Evolutionary conservation across 2,113 vertebrate species (phyloP), one percentile per base, ranked within the genome.

Genomic region (Chaetops frenatus): DNA sequence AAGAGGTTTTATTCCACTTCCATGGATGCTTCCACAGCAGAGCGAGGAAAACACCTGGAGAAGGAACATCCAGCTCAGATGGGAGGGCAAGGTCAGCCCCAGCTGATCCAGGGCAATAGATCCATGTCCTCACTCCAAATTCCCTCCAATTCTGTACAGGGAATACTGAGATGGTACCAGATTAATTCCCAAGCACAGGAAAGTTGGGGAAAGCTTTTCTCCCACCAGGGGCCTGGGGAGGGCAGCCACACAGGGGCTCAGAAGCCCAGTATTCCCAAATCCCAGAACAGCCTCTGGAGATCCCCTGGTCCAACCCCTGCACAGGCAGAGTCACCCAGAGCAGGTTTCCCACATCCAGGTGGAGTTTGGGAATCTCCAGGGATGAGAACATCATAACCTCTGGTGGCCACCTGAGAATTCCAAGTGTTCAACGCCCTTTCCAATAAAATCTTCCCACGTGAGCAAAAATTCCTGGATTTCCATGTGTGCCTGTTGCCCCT

Each of bases 71-170:
- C 35, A 72, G 33, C 23, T 84, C 54, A 27, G 50, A 6, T 36
- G 28, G 50, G n/a, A 86, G 40, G 22, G 23, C 33, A 36, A 42
- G 48, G 28, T 27, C 73, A 84, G 48, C 15, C 45, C 35, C 44
- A 22, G 33, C 21, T 36, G 28, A 10, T 12, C 35, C 36, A 31
- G 47, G 27, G 8, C 22, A 54, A 9, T 36, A 64, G 42, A n/a
- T 18, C 40, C 48, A 2, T 0, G 0, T 70, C 40, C n/a, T 72
- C 10, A 0, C 29, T 27, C 62, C 38, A 48, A 12, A 31, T 25
- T 16, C 65, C 15, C 48, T 23, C 53, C 40, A 35, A 0, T 44
- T 79, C 76, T 20, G 16, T 7, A 10, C 11, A 2, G 6, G 29
- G 17, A 22, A 4, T 21, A 5, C 44, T 24, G 40, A 60, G 48